Conservation (phyloP, 2,113 vertebrate genomes). For the Cyprinodon tularosa region DNA sequence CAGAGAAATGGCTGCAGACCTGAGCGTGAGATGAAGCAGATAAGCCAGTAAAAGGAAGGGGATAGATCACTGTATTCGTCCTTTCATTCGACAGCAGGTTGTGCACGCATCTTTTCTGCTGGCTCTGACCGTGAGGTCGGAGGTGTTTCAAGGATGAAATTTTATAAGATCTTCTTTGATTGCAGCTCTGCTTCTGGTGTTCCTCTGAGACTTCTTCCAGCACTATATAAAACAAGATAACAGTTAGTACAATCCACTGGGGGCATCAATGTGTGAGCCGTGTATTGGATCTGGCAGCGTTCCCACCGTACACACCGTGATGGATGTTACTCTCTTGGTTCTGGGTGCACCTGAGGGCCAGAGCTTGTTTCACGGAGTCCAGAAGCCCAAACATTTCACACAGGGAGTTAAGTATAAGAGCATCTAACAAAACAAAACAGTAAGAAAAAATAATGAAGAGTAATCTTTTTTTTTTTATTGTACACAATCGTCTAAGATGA, state of each 20-base stretch:
- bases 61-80: conserved; percentile 35
- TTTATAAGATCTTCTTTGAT: conserved; percentile 42
- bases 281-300: neutral
- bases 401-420: conserved; percentile 65
- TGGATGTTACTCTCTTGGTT: conserved; percentile 43
- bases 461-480: neutral
- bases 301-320: conserved; percentile 53
- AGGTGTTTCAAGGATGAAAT: conserved; percentile 31
- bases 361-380: conserved; percentile 69
- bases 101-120: conserved; percentile 26
- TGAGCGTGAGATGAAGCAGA: conserved; percentile 37
- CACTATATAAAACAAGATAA: conserved; percentile 35
- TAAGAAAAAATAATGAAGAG: neutral
- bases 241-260: neutral
- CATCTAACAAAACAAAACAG: conserved; percentile 59
- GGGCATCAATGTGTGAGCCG: neutral
- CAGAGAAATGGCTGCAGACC: conserved; percentile 31
- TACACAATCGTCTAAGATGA: neutral
- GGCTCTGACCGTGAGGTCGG: conserved; percentile 30
- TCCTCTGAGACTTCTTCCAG: conserved; percentile 38
- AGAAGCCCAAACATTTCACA: conserved; percentile 76
- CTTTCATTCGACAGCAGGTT: conserved; percentile 18
- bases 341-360: conserved; percentile 53
- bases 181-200: conserved; percentile 19
- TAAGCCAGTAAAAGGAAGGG: conserved; percentile 34